Base-by-base conservation (phyloP, 2,888 invertebrate species). In the Myathropa florea region DNA sequence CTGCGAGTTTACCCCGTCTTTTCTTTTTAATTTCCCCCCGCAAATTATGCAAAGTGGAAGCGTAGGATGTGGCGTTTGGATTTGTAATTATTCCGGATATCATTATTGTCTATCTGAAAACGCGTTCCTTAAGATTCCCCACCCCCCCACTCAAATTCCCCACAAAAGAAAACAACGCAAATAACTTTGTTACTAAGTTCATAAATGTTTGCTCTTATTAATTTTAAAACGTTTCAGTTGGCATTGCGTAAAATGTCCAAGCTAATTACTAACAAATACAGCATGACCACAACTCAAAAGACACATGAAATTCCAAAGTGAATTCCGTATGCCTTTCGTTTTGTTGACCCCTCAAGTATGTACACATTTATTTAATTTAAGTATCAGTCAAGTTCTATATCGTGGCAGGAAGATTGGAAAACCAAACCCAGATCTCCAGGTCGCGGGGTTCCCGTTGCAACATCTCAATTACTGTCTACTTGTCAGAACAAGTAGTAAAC, bases 401-500 rank as follows among this genome's bases (percentile, higher is more conserved):
- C 24, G 26, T 61, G 72, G 33, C 60, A 72, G 60, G 68, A 59
- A 61, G 30, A 33, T 18, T 61, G 46, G 18, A 26, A 30, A 33
- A 21, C 12, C 21, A 18, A 61, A 30, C 28, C 30, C 10, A 12
- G 28, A 9, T 26, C 57, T 33, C 64, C 23, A 23, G 23, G 10
- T 24, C 7, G 30, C 6, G 12, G 53, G 33, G 46, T 21, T 67
- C 53, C 24, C 23, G 7, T 9, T 67, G 23, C 61, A 39, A 30
- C 24, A 33, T 33, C 39, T 21, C 7, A 53, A 53, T 65, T 23
- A 36, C 46, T 23, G 24, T 57, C 57, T 24, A 24, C 12, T 57
- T 2, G 12, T 79, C 18, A 84, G 46, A 84, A 84, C 18, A 80
- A 36, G 57, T 84, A 80, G 88, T 91, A 91, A 80, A 91, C 91